Evolutionary conservation across 1,140 invertebrate species (phyloP).

Genomic region (Agrypnia vestita): DNA sequence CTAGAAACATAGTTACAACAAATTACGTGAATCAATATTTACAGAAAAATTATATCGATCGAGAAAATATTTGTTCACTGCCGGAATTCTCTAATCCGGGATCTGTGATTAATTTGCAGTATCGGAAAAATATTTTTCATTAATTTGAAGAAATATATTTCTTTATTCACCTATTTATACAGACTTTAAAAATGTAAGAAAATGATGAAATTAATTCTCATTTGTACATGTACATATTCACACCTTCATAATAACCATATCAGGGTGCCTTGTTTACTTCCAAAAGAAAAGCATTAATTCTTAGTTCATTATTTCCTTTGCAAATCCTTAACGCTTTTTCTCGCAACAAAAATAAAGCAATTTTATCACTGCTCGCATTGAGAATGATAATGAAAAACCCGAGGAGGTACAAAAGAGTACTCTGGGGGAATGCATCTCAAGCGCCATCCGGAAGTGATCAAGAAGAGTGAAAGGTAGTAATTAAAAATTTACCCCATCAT

Average conservation of each 20-base stretch:
- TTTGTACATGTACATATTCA: no score
- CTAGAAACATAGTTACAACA: no score
- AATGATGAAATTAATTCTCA: no score
- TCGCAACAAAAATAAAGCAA: conserved; percentile 38
- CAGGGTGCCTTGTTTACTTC: background rate
- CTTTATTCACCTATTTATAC: no score
- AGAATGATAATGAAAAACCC: conserved; percentile 45
- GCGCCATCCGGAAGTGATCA: background rate
- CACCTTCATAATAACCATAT: background rate
- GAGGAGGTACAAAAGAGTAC: conserved; percentile 38
- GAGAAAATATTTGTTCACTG: no score
- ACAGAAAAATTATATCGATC: no score
- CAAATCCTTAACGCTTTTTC: conserved; percentile 39
- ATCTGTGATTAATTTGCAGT: no score
- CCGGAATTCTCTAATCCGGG: no score
- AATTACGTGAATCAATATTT: no score
- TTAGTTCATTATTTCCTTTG: conserved; percentile 43
- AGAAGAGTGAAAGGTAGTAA: conserved; percentile 12
- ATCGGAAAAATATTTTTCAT: no score
- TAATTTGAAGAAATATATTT: no score
- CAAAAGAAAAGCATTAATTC: conserved; percentile 37
- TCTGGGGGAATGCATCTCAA: conserved; percentile 41
- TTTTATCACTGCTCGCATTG: conserved; percentile 41
- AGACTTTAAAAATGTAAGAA: no score
- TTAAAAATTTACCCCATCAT: background rate